Conservation (phyloP, 2,888 invertebrate species). For the Odontocolon sp. region DNA sequence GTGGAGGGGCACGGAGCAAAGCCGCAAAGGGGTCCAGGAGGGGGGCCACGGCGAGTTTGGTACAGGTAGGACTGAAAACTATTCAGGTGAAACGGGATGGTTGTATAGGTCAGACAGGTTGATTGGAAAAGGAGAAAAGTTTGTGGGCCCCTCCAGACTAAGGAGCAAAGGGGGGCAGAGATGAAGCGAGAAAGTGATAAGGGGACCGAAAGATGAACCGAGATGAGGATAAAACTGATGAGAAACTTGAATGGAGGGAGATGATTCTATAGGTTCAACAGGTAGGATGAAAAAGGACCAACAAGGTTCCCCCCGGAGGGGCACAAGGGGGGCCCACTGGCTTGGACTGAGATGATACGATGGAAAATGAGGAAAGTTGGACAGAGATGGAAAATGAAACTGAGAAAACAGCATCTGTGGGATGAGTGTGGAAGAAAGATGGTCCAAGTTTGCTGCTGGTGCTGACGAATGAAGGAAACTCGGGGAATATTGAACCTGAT, state of each 20-base stretch:
- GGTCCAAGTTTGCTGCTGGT: slow-evolving; percentile 25
- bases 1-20: slow-evolving; percentile 59
- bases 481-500: slow-evolving; percentile 59
- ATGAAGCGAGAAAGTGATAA: slow-evolving; percentile 15
- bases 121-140: slow-evolving; percentile 9
- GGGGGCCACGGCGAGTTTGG: slow-evolving; percentile 68
- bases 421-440: slow-evolving; percentile 28
- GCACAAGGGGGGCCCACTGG: background rate
- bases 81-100: slow-evolving; percentile 14
- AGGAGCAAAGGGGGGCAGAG: slow-evolving; percentile 22
- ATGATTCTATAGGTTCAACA: slow-evolving; percentile 5
- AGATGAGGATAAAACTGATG: background rate
- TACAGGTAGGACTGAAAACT: slow-evolving; percentile 49
- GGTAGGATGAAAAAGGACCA: slow-evolving; percentile 2
- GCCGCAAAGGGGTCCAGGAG: slow-evolving; percentile 64
- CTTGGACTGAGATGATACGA: slow-evolving; percentile 16
- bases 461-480: slow-evolving; percentile 28
- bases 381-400: slow-evolving; percentile 12
- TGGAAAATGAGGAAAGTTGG: background rate
- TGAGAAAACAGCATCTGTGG: background rate
- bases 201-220: background rate
- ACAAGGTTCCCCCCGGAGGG: too few species aligned
- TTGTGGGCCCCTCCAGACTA: background rate
- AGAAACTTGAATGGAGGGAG: too few species aligned
- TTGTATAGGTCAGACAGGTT: slow-evolving; percentile 17